phyloP scores from a whole-genome alignment of 2,113 vertebrate species.

The Hymenochirus boettgeri region DNA sequence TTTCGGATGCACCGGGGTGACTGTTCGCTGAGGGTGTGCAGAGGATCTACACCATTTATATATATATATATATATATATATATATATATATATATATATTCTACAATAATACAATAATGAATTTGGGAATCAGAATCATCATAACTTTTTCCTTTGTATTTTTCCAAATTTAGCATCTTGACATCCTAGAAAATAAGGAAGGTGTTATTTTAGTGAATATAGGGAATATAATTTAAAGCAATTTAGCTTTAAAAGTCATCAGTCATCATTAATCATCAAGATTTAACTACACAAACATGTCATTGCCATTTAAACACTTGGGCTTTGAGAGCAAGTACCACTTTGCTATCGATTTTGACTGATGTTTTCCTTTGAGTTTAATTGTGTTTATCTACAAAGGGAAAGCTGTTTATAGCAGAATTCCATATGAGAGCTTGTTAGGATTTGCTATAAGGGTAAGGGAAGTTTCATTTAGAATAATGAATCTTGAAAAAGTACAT shows the following conservation, averaged over 20 bases:
- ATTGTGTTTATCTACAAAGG: background rate
- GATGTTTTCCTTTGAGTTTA: background rate
- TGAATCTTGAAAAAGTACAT: conserved; percentile 41
- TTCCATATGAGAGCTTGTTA: background rate
- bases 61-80: too few species aligned
- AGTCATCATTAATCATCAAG: background rate
- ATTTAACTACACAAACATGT: background rate
- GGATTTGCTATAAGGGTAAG: too few species aligned
- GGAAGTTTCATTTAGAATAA: conserved; percentile 26
- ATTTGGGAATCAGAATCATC: too few species aligned
- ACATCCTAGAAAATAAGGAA: background rate
- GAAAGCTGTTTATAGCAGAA: background rate
- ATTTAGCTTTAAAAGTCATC: background rate
- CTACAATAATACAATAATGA: too few species aligned
- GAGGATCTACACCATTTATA: too few species aligned
- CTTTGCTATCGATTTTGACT: background rate
- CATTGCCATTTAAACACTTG: background rate
- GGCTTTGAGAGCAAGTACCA: background rate
- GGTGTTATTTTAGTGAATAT: background rate
- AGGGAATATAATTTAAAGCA: conserved; percentile 12
- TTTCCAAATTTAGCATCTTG: too few species aligned
- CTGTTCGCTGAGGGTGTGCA: too few species aligned
- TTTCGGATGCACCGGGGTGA: too few species aligned
- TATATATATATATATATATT: too few species aligned
- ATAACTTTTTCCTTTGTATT: too few species aligned